Percentiles rank a stretch among this genome's conserved stretches.
Conservation (phyloP, 2,113 vertebrate genomes). For the Psittacara wagleri region DNA sequence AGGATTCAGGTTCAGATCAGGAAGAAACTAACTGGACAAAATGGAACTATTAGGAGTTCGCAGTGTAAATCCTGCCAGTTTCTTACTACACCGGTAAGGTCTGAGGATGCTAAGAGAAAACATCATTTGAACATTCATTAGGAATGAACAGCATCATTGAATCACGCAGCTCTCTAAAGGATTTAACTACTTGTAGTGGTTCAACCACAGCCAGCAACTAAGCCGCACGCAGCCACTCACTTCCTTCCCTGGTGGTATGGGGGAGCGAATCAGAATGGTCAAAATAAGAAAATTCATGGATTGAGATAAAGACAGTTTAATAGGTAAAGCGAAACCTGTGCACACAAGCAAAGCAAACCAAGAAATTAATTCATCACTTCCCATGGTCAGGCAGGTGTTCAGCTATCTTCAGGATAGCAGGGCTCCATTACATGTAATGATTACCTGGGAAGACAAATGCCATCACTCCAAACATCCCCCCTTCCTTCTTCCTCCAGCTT, state of each 20-base stretch:
- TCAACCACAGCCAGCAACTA: neutral
- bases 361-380: neutral
- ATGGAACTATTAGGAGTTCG: neutral
- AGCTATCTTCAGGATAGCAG: neutral
- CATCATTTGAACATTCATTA: neutral
- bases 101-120: neutral
- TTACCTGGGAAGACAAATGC: neutral
- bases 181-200: neutral
- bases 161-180: neutral
- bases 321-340: neutral
- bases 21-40: neutral
- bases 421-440: neutral
- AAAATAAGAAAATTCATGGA: neutral
- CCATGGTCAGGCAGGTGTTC: neutral
- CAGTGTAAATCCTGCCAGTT: neutral
- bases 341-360: neutral
- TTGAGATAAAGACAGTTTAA: neutral
- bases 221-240: neutral
- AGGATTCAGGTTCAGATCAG: neutral
- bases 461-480: neutral
- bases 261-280: neutral
- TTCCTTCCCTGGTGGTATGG: neutral
- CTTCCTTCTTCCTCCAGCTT: neutral
- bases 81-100: neutral
- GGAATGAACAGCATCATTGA: neutral